A percentile compares a stretch with the other conserved stretches of the same genome.
Evolutionary conservation across 1,140 invertebrate genomes (phyloP).

Genomic region (Bombus waltoni): DNA sequence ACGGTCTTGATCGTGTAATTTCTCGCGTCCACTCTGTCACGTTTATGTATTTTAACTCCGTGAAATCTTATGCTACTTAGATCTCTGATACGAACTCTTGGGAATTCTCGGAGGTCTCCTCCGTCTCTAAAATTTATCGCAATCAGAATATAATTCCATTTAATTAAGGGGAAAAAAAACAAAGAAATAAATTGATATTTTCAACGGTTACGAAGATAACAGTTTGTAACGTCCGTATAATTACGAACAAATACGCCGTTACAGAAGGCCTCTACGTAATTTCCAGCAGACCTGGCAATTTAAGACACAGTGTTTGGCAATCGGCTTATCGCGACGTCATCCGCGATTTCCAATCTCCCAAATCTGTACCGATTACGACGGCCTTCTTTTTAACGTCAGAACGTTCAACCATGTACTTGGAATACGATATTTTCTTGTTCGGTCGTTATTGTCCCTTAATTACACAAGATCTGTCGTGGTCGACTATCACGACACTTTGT

Average conservation of each 20-base stretch:
- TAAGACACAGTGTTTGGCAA: neutral
- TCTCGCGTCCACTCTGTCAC: neutral
- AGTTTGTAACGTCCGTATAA: neutral
- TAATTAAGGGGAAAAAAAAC: neutral
- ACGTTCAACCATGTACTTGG: neutral
- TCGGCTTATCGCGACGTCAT: too few relatives aligned
- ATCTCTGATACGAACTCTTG: too few relatives aligned
- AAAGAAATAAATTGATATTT: neutral
- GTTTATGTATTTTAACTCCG: neutral
- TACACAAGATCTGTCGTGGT: slow-evolving; percentile 47
- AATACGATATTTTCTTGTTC: slow-evolving; percentile 33
- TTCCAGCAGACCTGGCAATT: neutral
- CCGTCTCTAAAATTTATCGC: neutral
- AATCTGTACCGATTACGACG: neutral
- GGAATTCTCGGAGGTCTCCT: neutral
- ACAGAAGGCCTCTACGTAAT: neutral
- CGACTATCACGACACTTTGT: slow-evolving; percentile 59
- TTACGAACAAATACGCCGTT: neutral
- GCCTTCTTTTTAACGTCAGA: slow-evolving; percentile 3
- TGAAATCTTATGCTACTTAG: too few relatives aligned
- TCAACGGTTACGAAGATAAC: neutral
- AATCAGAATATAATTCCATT: neutral
- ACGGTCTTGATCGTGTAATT: neutral
- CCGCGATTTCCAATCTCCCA: slow-evolving; percentile 1
- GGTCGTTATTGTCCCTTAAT: slow-evolving; percentile 59